Conservation (phyloP, 2,797 vertebrate genomes). For the Sebastes hopkinsi region DNA sequence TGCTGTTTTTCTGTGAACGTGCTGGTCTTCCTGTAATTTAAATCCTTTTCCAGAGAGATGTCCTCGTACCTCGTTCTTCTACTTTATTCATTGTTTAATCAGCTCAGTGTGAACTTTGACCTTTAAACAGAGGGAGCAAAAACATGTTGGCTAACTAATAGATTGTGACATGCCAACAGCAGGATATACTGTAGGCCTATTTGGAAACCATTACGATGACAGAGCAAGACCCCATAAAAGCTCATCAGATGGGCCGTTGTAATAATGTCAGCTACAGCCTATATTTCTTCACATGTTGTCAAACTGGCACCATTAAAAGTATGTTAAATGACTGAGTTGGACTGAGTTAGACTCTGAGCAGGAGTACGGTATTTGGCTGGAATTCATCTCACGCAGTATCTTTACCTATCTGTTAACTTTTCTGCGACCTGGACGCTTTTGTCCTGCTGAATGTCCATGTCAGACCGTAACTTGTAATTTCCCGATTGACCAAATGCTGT, state of each 20-base stretch:
- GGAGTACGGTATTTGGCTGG: no score
- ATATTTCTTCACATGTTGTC: no score
- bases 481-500: no score
- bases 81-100: background rate
- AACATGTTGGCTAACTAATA: background rate
- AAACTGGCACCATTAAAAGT: no score
- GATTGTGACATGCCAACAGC: background rate
- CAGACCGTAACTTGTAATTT: no score
- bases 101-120: background rate
- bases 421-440: background rate
- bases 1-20: background rate
- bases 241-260: background rate
- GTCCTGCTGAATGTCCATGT: no score
- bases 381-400: no score
- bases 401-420: background rate
- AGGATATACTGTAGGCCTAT: background rate
- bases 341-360: no score
- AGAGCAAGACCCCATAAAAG: background rate
- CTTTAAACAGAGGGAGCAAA: background rate
- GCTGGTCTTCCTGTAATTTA: background rate
- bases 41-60: background rate
- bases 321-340: no score
- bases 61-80: background rate
- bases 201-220: background rate
- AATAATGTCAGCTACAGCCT: background rate